Percentiles rank a stretch among this genome's conserved stretches.
Conservation (phyloP, 2,888 invertebrate genomes). For the Dusona sp. region DNA sequence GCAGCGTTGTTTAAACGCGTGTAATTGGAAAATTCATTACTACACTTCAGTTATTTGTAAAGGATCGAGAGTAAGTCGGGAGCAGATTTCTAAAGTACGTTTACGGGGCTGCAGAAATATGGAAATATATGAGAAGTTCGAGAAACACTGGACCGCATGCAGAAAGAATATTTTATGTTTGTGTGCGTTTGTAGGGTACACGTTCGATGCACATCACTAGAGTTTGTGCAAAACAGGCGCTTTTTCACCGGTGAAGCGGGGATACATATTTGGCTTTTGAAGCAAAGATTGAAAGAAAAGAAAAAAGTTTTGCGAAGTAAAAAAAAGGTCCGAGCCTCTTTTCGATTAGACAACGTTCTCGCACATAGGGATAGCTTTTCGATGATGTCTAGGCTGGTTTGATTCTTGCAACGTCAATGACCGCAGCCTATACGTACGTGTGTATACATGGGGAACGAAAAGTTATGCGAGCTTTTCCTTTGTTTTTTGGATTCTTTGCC, state of each 20-base stretch:
- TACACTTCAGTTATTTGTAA: neutral
- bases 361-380: constrained; percentile 1
- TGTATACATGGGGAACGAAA: constrained; percentile 1
- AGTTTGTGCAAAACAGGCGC: neutral
- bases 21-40: neutral
- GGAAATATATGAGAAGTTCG: constrained; percentile 17
- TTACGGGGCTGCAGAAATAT: neutral
- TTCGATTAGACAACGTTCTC: constrained; percentile 9
- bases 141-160: no score
- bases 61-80: neutral
- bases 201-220: neutral
- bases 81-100: neutral
- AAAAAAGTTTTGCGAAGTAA: neutral
- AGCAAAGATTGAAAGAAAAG: constrained; percentile 17
- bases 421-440: constrained; percentile 18
- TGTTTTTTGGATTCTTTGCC: neutral
- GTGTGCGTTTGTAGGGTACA: neutral
- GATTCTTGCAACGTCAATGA: constrained; percentile 60
- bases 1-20: neutral
- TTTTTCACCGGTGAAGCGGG: neutral
- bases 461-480: constrained; percentile 32
- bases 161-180: neutral
- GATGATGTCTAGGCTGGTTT: constrained; percentile 46
- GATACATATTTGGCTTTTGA: constrained; percentile 36
- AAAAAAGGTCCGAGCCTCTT: constrained; percentile 6